Evolutionary conservation across 2,113 vertebrate genomes (phyloP).

Genomic region (Carettochelys insculpta): DNA sequence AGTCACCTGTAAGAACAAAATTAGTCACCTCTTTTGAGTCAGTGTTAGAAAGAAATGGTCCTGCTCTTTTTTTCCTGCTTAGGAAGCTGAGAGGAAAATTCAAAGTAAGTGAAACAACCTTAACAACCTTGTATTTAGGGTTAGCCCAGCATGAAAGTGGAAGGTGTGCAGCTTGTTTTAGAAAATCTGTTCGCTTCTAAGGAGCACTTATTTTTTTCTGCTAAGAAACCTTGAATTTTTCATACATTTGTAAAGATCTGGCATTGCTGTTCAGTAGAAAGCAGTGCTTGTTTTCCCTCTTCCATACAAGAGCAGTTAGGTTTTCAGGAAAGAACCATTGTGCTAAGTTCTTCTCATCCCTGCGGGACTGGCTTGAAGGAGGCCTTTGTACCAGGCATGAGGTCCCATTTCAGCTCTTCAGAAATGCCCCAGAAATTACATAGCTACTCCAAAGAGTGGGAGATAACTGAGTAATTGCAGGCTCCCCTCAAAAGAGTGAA

Average conservation of each 20-base stretch:
- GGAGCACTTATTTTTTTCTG: neutral
- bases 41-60: neutral
- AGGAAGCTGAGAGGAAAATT: neutral
- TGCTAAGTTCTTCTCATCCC: conserved; percentile 1
- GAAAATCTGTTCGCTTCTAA: neutral
- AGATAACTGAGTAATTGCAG: conserved; percentile 13
- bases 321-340: conserved; percentile 32
- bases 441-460: neutral
- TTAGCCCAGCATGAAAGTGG: neutral
- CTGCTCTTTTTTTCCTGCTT: neutral
- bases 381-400: neutral
- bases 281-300: conserved; percentile 36
- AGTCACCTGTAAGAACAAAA: neutral
- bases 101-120: neutral
- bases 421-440: neutral
- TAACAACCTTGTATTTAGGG: neutral
- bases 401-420: conserved; percentile 13
- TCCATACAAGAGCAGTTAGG: neutral
- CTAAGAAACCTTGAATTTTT: conserved; percentile 43
- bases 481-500: conserved; percentile 28
- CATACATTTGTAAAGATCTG: conserved; percentile 30
- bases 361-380: conserved; percentile 11
- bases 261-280: conserved; percentile 22
- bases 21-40: neutral
- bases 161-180: neutral